Percentiles rank a stretch among this genome's conserved stretches.
Conservation (phyloP, 2,888 invertebrate species). For the Neocrepidodera transversa region DNA sequence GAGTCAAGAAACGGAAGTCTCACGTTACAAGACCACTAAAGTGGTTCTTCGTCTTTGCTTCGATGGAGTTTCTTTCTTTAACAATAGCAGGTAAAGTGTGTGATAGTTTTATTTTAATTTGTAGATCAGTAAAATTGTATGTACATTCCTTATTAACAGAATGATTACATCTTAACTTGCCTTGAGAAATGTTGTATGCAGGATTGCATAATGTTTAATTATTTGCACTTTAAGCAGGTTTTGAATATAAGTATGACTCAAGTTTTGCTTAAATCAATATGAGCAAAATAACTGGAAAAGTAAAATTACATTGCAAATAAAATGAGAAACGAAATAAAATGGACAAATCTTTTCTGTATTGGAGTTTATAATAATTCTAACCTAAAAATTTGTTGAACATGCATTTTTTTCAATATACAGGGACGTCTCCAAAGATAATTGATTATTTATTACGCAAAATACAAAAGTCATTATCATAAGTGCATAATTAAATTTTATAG, state of each 20-base stretch:
- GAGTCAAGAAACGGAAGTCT: constrained; percentile 37
- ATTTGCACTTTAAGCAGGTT: constrained; percentile 9
- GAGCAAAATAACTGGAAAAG: too few species aligned
- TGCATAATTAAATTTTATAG: too few species aligned
- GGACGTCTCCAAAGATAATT: too few species aligned
- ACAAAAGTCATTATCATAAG: too few species aligned
- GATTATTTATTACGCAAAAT: too few species aligned
- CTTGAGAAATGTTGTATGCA: constrained; percentile 5
- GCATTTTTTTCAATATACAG: too few species aligned
- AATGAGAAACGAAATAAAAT: too few species aligned
- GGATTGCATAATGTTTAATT: constrained; percentile 13
- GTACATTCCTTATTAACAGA: neutral
- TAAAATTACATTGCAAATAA: too few species aligned
- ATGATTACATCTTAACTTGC: neutral
- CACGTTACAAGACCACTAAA: constrained; percentile 29
- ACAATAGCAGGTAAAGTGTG: constrained; percentile 39
- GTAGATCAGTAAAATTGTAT: neutral
- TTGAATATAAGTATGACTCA: neutral
- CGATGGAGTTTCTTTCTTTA: constrained; percentile 29
- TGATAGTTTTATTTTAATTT: neutral
- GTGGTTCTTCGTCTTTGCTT: constrained; percentile 33
- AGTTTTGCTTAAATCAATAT: too few species aligned
- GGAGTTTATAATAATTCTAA: too few species aligned
- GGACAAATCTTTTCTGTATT: too few species aligned
- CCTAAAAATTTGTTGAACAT: too few species aligned